Conservation (phyloP, 92 coral and sea anemone species). For the Palythoa caribaeorum region DNA sequence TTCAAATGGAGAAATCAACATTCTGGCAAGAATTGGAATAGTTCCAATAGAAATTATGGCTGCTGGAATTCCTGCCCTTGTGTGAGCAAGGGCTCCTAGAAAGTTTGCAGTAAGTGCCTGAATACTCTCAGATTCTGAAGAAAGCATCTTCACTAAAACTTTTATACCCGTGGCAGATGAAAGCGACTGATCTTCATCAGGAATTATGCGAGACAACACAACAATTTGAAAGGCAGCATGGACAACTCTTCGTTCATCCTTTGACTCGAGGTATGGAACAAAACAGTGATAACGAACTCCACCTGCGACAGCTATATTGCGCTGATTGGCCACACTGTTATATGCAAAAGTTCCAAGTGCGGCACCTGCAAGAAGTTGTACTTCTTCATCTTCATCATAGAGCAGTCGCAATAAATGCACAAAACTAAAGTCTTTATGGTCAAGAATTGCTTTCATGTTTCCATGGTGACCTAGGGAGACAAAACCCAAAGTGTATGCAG, state of each 20-base stretch:
- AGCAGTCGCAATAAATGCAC: constrained; percentile 79
- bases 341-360: constrained; percentile 92
- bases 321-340: constrained; percentile 91
- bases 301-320: constrained; percentile 85
- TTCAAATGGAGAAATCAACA: constrained; percentile 84
- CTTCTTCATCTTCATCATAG: constrained; percentile 81
- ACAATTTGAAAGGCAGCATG: constrained; percentile 94
- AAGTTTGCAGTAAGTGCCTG: constrained; percentile 91
- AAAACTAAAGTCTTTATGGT: constrained; percentile 85
- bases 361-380: constrained; percentile 86
- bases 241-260: constrained; percentile 72
- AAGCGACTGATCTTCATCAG: constrained; percentile 92
- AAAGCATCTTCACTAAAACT: constrained; percentile 78
- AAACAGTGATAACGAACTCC: constrained; percentile 87
- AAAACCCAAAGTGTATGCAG: constrained; percentile 92
- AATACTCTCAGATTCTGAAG: constrained; percentile 77
- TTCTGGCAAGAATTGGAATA: constrained; percentile 74
- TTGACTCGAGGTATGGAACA: constrained; percentile 76
- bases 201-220: constrained; percentile 89
- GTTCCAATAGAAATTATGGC: constrained; percentile 96
- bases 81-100: constrained; percentile 93
- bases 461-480: constrained; percentile 92
- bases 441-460: constrained; percentile 76
- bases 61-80: constrained; percentile 97
- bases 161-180: constrained; percentile 94